Base-by-base conservation (phyloP, 2,113 vertebrate species). In the Sakesphorus luctuosus region DNA sequence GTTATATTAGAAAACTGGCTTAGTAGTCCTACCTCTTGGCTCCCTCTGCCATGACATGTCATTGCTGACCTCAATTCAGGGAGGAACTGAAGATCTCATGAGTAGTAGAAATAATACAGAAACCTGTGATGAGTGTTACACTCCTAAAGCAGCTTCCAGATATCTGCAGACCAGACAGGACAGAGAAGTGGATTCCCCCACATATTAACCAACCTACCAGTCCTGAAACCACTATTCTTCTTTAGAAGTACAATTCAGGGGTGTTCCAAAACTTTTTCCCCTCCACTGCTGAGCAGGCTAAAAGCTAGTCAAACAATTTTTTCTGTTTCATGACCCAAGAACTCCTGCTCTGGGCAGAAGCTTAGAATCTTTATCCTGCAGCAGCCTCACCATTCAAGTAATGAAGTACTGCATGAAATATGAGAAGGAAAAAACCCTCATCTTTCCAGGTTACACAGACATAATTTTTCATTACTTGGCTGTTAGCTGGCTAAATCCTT, bases 401-500 rank as follows among this genome's bases (percentile, higher is more conserved):
- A 61, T 8, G 1, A 91, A 83, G 67, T 59, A 71, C 7, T 55
- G 35, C 7, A 44, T 24, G 38, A 87, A 87, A 47, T n/a, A 49
- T 2, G 6, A 31, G 23, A 78, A 87, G 52, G 13, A 52, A 78
- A 72, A 52, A 67, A 4, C 2, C 52, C 31, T 56, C 13, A 18
- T 62, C 40, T 61, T 33, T 72, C 28, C 38, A 75, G 18, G 52
- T 68, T 82, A 52, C 4, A 3, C 35, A 89, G 82, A 79, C 93
- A 72, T 86, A 74, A 73, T 5, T 46, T 92, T 71, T 68, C 29
- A 18, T 50, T 50, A 49, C 66, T 81, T n/a, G 13, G 40, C 50
- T 78, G 33, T 65, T 89, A 52, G 36, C 58, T 76, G 69, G 52
- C 89, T 82, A 84, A 93, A 81, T 11, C 19, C 26, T 93, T 53